Conservation (phyloP, 2,113 vertebrate species). For the Catharus minimus region DNA sequence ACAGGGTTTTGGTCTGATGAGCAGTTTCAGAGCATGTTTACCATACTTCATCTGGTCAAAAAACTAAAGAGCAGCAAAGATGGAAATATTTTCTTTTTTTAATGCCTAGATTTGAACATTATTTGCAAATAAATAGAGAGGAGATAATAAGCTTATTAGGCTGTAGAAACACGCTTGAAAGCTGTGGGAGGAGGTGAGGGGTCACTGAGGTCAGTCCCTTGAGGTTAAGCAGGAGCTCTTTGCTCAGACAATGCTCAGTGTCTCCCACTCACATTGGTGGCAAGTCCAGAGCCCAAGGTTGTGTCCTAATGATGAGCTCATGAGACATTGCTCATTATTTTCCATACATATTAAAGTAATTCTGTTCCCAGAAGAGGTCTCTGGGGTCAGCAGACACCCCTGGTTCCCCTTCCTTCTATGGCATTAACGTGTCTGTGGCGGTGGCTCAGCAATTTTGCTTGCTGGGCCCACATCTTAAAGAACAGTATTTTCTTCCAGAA, state of each 20-base stretch:
- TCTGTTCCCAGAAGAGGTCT: background rate
- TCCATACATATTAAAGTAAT: background rate
- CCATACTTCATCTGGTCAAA: background rate
- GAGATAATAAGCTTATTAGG: background rate
- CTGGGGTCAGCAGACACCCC: background rate
- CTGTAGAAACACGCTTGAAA: background rate
- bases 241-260: background rate
- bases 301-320: background rate
- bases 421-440: background rate
- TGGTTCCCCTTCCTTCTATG: background rate
- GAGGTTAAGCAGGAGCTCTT: background rate
- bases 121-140: background rate
- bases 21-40: background rate
- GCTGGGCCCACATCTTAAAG: constrained; percentile 22
- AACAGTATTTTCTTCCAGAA: constrained; percentile 51
- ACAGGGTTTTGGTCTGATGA: background rate
- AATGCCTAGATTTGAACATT: background rate
- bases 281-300: background rate
- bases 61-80: background rate
- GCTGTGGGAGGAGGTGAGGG: background rate
- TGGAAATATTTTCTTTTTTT: background rate
- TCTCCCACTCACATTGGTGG: background rate
- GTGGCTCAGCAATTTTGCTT: background rate
- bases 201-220: background rate
- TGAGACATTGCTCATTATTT: background rate